A percentile compares a stretch with the other conserved stretches of the same genome.
Conservation (phyloP, 2,888 invertebrate species). For the Papilio protenor region DNA sequence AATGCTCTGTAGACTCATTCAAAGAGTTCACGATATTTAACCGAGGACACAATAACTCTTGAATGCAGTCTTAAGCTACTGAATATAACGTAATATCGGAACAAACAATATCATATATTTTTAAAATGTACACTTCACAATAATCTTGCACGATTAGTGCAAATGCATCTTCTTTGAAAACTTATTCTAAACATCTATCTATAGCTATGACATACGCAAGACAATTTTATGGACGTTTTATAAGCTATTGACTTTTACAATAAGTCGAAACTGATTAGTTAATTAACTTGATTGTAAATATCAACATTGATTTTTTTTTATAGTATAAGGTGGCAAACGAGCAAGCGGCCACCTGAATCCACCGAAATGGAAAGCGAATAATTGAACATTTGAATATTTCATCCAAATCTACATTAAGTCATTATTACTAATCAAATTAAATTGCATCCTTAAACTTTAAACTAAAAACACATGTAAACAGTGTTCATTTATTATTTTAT, state of each 20-base stretch:
- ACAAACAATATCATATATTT: neutral
- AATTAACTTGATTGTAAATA: too few species aligned
- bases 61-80: neutral
- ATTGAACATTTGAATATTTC: too few species aligned
- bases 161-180: neutral
- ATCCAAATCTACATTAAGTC: neutral
- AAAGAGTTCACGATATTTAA: neutral
- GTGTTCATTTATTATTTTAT: conserved; percentile 11
- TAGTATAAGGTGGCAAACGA: too few species aligned
- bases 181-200: too few species aligned
- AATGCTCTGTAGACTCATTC: neutral
- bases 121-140: neutral
- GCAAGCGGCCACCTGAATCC: too few species aligned
- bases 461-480: conserved; percentile 15
- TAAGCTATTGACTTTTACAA: too few species aligned
- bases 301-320: too few species aligned
- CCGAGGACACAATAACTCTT: neutral
- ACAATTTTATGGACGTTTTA: too few species aligned
- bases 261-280: too few species aligned
- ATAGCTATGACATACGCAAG: too few species aligned
- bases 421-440: neutral
- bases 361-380: too few species aligned
- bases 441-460: neutral
- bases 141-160: neutral
- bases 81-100: neutral